phyloP scores from a whole-genome alignment of 64 coral and sea anemone genomes.

The Montipora cactus region DNA sequence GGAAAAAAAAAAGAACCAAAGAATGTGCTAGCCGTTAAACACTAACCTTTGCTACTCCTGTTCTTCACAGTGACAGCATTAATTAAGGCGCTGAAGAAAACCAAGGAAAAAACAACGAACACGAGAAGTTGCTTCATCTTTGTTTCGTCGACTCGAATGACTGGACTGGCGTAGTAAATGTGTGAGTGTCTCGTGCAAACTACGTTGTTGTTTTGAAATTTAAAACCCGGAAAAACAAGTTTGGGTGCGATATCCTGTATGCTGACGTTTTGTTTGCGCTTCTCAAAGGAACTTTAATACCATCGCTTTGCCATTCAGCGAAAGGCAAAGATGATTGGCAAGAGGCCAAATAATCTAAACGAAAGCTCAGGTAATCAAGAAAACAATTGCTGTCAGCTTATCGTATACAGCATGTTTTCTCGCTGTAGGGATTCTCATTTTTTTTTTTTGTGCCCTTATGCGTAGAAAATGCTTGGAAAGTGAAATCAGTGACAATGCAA shows the following conservation, averaged over 20 bases:
- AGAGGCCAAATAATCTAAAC: not conserved
- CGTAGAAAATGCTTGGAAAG: not conserved
- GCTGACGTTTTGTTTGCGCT: constrained; percentile 28
- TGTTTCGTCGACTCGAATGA: not conserved
- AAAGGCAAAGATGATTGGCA: constrained; percentile 29
- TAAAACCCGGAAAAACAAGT: constrained; percentile 44
- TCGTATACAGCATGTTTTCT: not conserved
- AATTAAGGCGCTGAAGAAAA: not conserved
- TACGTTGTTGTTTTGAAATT: constrained; percentile 51
- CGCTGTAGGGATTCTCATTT: not conserved
- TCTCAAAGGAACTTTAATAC: constrained; percentile 29
- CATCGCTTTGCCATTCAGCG: constrained; percentile 28
- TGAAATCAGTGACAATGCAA: not conserved
- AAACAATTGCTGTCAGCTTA: not conserved
- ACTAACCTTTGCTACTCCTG: constrained; percentile 29
- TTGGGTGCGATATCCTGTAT: not conserved
- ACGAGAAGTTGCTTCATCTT: constrained; percentile 1
- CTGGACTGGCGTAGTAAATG: constrained; percentile 16
- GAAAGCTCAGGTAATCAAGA: not conserved
- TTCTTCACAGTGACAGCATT: not conserved
- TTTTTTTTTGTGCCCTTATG: not conserved
- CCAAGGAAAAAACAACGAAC: not conserved
- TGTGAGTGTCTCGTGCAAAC: constrained; percentile 35
- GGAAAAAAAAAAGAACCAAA: not conserved
- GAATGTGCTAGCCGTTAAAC: not conserved